A percentile compares a stretch with the other conserved stretches of the same genome.
phyloP scores from a whole-genome alignment of 2,888 invertebrate species.

The Sminthurides aquaticus region DNA sequence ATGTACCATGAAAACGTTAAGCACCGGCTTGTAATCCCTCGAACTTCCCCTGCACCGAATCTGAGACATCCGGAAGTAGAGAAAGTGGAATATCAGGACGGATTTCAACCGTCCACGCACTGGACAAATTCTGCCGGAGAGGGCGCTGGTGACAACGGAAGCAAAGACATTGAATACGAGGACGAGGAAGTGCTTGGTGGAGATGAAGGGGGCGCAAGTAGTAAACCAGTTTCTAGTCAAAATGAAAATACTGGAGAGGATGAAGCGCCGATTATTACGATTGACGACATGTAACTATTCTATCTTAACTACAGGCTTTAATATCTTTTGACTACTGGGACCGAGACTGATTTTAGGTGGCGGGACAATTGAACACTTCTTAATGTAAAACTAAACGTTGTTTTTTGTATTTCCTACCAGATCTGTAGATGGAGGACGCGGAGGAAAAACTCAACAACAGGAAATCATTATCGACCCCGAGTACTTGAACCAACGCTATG shows the following conservation, averaged over 20 bases:
- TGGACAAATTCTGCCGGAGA: not conserved
- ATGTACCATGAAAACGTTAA: slow-evolving; percentile 7
- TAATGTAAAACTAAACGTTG: too few relatives aligned
- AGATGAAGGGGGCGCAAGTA: slow-evolving; percentile 3
- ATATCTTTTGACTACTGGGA: too few relatives aligned
- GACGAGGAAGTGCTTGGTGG: not conserved
- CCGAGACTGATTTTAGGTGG: too few relatives aligned
- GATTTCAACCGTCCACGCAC: slow-evolving; percentile 19
- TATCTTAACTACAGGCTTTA: not conserved
- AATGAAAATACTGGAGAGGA: slow-evolving; percentile 1
- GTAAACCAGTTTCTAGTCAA: not conserved
- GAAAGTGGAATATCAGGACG: slow-evolving; percentile 13
- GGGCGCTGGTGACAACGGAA: not conserved
- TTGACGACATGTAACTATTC: slow-evolving; percentile 20
- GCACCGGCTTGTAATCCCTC: slow-evolving; percentile 8
- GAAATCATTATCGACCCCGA: slow-evolving; percentile 25
- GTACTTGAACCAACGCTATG: slow-evolving; percentile 36
- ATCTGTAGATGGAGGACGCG: slow-evolving; percentile 19
- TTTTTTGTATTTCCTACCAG: slow-evolving; percentile 2
- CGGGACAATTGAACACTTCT: too few relatives aligned
- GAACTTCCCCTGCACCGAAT: not conserved
- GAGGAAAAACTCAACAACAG: slow-evolving; percentile 15
- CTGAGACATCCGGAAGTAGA: slow-evolving; percentile 3
- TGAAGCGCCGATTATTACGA: slow-evolving; percentile 9
- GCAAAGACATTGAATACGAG: slow-evolving; percentile 3